Evolutionary conservation across 2,888 invertebrate genomes (phyloP), one percentile per base, ranked within the genome.

Genomic region (Drosophila anomalata): DNA sequence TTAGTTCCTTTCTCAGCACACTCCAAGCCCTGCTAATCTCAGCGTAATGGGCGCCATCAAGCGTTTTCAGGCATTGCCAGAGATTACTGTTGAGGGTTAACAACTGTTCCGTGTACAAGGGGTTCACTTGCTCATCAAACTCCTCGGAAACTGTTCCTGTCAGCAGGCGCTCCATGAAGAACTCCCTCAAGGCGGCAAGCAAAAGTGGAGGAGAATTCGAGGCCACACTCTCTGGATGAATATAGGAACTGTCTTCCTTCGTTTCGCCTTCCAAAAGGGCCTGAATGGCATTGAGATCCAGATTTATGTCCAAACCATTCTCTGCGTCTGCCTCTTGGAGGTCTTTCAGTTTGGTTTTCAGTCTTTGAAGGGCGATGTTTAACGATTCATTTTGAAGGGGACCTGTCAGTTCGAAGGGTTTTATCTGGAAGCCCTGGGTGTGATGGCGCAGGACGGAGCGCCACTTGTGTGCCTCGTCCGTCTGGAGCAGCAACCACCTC

Each of bases 401-500:
- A 6, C 12, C 41, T 6, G 11, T 20, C 7, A 77, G 24, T 12
- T 82, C 86, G 2, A 78, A 78, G 8, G 53, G 29, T 53, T 85
- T 82, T 0, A 85, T 5, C 0, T 60, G 39, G n/a, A 78, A 70
- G 2, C 61, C 36, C 4, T 52, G 26, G 1, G 52, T 66, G 26
- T 74, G 33, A 0, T 12, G 5, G 6, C 71, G 71, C n/a, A 78
- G 46, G 8, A 77, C 77, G 1, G 70, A 66, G 1, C 84, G 77
- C 61, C 78, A 76, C 42, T 77, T 82, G n/a, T 73, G 76, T 0
- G 83, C 79, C 12, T 71, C 77, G 4, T 85, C 83, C 9, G 81
- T 78, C 17, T 87, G 88, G n/a, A 87, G 82, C 0, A 79, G 79
- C n/a, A 76, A 3, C 52, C 90, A 78, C 58, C 87, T 90, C 14